A percentile compares a stretch with the other conserved stretches of the same genome.
Conservation (phyloP, 2,113 vertebrate species). For the Quiscalus mexicanus region DNA sequence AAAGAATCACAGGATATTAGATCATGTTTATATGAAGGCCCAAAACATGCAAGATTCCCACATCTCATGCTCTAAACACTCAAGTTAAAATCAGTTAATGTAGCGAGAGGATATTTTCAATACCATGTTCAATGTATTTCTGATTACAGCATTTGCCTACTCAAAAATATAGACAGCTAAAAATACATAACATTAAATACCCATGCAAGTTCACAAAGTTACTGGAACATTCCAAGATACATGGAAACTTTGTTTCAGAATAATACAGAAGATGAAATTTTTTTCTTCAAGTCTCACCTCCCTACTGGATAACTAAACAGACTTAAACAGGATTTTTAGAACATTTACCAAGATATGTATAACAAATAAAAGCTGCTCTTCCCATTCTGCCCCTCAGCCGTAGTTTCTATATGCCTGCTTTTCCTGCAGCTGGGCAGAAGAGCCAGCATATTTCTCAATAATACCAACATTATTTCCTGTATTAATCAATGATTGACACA, state of each 20-base stretch:
- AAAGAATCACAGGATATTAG: not conserved
- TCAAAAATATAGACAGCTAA: not conserved
- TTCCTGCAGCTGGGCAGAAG: not conserved
- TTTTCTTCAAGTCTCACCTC: not conserved
- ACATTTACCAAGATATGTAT: not conserved
- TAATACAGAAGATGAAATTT: not conserved
- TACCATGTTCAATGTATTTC: not conserved
- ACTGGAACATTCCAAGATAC: not conserved
- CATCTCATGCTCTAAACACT: not conserved
- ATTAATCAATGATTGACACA: not conserved
- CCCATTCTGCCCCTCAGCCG: not conserved
- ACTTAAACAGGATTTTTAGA: not conserved
- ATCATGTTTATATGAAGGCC: not conserved
- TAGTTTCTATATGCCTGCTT: not conserved
- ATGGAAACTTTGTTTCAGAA: not conserved
- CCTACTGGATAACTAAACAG: not conserved
- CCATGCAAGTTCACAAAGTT: not conserved
- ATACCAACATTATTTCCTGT: not conserved
- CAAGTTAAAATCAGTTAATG: not conserved
- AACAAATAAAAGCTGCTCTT: not conserved
- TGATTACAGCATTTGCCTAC: not conserved
- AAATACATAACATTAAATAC: not conserved
- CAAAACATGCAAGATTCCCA: not conserved
- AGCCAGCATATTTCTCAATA: not conserved
- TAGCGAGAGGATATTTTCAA: not conserved